Base-by-base conservation (phyloP, 2,113 vertebrate genomes). In the Benitochromis conjunctus region DNA sequence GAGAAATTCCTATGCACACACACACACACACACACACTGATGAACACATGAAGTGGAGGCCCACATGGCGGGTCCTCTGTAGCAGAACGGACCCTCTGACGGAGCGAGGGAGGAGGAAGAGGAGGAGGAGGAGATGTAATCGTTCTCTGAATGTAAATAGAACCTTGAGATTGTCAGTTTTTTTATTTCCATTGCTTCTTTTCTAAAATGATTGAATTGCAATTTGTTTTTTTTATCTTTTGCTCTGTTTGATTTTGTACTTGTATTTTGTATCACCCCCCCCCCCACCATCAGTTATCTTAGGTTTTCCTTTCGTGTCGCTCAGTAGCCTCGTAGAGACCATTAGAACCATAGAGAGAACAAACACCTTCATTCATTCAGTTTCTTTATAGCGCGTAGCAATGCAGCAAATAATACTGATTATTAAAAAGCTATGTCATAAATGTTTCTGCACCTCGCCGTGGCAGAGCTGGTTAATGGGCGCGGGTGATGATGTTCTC, bases 81-180 rank as follows among this genome's bases (percentile, higher is more conserved):
- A 94, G 94, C 94, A 92, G 86, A 88, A 81, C 16, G 24, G 78
- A 58, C 38, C 91, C 43, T 82, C 69, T 74, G 83, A 46, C 4
- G 69, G 13, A 60, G 54, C 51, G 83, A 19, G 31, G 64, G 76
- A 82, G 80, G 38, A 62, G 62, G 54, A 13, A 31, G 29, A 38
- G 29, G n/a, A 86, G 19, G 4, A 58, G 1, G 51, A 89, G 90
- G 91, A 85, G 58, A 86, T 5, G 85, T 85, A 54, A 53, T 87
- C 34, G 62, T 91, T 92, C 93, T 94, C 89, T 95, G 95, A 96
- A 96, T 96, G 94, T 95, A 95, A 94, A 96, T 95, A 95, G 76
- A 93, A 92, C 79, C 83, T 92, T 78, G 80, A 92, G 91, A 95
- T 94, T 91, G 93, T 95, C 82, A 24, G 58, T 2, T 92, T 91